Conservation (phyloP, 2,888 invertebrate species). For the Micropterix aruncella region DNA sequence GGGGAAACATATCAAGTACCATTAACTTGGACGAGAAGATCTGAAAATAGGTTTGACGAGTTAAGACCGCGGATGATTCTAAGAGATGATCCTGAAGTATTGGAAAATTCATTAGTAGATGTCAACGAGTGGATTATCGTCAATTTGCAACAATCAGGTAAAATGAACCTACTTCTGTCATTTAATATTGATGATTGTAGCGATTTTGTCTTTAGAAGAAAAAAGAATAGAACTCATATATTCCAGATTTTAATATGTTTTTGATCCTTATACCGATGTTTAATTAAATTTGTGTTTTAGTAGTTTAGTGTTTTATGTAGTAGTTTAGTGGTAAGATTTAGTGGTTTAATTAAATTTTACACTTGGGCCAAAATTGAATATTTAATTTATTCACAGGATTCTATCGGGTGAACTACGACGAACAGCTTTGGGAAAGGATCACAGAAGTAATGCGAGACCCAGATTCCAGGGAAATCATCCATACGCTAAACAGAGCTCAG, state of each 20-base stretch:
- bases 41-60: background rate
- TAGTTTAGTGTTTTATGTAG: no score
- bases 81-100: background rate
- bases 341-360: no score
- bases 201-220: no score
- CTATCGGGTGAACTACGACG: slow-evolving; percentile 58
- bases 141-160: slow-evolving; percentile 44
- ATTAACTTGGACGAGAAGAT: background rate
- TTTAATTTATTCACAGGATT: no score
- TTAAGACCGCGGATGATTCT: background rate
- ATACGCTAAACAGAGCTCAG: slow-evolving; percentile 53
- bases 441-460: slow-evolving; percentile 38
- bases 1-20: background rate
- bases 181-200: no score
- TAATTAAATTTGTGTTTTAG: no score
- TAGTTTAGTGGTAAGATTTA: no score
- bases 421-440: slow-evolving; percentile 47
- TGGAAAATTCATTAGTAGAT: slow-evolving; percentile 9
- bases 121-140: slow-evolving; percentile 38
- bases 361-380: no score
- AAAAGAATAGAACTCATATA: no score
- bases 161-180: no score
- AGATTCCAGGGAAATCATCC: slow-evolving; percentile 40
- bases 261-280: no score
- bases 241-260: no score